Conservation (phyloP, 2,888 invertebrate species). For the Platycheirus albimanus region DNA sequence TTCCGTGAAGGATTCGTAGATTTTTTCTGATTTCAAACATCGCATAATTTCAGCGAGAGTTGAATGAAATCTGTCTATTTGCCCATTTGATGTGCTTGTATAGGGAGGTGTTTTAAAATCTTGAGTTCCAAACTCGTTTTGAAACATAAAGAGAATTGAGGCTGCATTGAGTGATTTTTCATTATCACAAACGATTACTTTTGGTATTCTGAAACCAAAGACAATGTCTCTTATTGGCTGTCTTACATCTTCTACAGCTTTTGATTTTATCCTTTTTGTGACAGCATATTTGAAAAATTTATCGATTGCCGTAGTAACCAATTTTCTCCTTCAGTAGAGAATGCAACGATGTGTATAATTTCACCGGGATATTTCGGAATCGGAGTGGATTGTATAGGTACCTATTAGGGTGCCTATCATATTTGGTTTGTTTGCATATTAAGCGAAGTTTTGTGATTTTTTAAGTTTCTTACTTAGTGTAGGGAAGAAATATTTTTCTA, state of each 20-base stretch:
- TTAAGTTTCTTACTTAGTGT: not conserved
- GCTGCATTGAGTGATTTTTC: constrained; percentile 4
- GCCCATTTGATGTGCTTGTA: constrained; percentile 11
- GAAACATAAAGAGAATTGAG: constrained; percentile 18
- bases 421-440: constrained; percentile 14
- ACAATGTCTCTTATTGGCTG: too few relatives aligned
- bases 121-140: constrained; percentile 11
- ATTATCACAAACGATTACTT: not conserved
- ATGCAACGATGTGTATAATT: constrained; percentile 10
- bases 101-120: constrained; percentile 19
- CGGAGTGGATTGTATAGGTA: not conserved
- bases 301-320: not conserved
- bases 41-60: constrained; percentile 23
- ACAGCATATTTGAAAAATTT: not conserved
- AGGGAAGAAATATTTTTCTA: constrained; percentile 1
- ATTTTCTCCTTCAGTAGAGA: not conserved
- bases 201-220: too few relatives aligned
- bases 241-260: constrained; percentile 8
- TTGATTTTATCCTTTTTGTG: not conserved
- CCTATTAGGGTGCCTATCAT: constrained; percentile 11
- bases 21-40: constrained; percentile 20
- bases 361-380: constrained; percentile 10
- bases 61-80: constrained; percentile 8
- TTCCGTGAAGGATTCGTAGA: constrained; percentile 25
- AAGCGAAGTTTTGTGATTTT: not conserved